Base-by-base conservation (phyloP, 2,113 vertebrate species). In the Tachuris rubrigastra region DNA sequence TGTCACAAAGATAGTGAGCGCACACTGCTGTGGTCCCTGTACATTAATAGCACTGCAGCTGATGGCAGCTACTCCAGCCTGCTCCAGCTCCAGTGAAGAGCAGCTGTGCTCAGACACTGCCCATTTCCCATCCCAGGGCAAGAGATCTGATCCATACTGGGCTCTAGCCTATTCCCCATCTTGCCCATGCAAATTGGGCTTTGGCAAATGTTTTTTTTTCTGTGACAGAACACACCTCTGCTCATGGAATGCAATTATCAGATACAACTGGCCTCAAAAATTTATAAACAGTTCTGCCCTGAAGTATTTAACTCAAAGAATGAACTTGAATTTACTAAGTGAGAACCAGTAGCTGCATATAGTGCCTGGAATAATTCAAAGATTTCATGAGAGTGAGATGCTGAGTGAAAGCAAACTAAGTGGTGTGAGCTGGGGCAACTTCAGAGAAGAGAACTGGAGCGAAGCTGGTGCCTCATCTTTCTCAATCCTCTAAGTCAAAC, bases 271-370 rank as follows among this genome's bases (percentile, higher is more conserved):
- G 56, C n/a, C 37, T 91, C 68, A 33, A 39, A 33, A 35, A 68
- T 46, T 74, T 86, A 50, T 42, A 86, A 85, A 41, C 63, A 60
- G 7, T 67, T 94, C 52, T 90, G 30, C 42, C 44, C 47, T 52
- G 55, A 28, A 56, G 35, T 63, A 46, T 47, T 90, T 89, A 49
- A 86, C 80, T 77, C 71, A 76, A 85, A 77, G 68, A 88, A 59
- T 66, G 23, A 75, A 49, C 25, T 18, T 65, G 73, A 78, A 76
- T 90, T 74, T 86, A 50, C 14, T 77, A 35, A 90, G 59, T 35
- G 47, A 88, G 27, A 46, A 50, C 31, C 47, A 47, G 16, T 77
- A n/a, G 56, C 2, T 14, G 60, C 37, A 30, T 41, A 17, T 55
- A 44, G 30, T 73, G n/a, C 55, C 20, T 49, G 25, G 42, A 77